phyloP scores from a whole-genome alignment of 2,888 invertebrate species.

The Clivina fossor region DNA sequence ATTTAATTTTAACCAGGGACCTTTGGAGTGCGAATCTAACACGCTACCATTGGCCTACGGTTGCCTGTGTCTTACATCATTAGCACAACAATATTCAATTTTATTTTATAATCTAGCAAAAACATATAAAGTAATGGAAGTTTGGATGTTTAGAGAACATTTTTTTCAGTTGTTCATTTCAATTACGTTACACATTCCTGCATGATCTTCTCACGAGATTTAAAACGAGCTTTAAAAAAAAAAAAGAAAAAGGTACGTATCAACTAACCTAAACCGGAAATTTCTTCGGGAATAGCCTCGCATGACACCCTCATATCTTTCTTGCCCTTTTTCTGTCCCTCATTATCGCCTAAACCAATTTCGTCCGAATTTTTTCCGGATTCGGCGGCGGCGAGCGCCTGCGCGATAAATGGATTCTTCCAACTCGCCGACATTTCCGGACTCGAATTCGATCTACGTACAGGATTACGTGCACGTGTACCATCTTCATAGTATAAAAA shows the following conservation, averaged over 20 bases:
- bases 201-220: no score
- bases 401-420: slow-evolving; percentile 69
- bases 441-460: slow-evolving; percentile 85
- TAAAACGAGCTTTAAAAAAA: slow-evolving; percentile 27
- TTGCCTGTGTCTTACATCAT: no score
- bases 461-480: slow-evolving; percentile 72
- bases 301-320: slow-evolving; percentile 84
- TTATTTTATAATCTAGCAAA: no score
- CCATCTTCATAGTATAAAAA: slow-evolving; percentile 46
- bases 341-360: slow-evolving; percentile 43
- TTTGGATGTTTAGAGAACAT: no score
- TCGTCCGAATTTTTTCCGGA: slow-evolving; percentile 34
- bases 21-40: no score
- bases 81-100: no score
- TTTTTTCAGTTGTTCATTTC: no score
- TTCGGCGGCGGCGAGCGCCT: slow-evolving; percentile 47
- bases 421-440: slow-evolving; percentile 91
- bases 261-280: slow-evolving; percentile 61
- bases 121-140: no score
- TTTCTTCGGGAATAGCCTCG: slow-evolving; percentile 90
- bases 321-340: slow-evolving; percentile 61
- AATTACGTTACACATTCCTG: no score
- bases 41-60: no score
- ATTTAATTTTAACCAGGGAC: no score
- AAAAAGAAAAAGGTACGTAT: no score